These are phyloP conservation scores for Glaucidium brasilianum DNA, from an alignment of 2,113 vertebrate genomes.

Conservation along the genomic window DNA sequence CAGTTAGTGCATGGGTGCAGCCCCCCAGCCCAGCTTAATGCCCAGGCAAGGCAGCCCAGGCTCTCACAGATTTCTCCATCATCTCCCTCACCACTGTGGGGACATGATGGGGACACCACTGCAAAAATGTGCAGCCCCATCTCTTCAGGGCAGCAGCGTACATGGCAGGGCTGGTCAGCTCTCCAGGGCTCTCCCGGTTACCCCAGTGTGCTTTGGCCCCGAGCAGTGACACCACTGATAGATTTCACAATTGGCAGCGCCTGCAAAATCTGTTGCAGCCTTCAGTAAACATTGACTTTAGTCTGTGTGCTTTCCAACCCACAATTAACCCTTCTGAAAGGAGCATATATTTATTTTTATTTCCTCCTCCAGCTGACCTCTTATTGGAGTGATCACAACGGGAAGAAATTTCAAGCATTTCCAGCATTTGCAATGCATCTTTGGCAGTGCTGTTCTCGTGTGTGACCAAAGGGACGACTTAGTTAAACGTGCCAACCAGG, in stretches of 20 bases:
- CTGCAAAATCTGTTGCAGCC: background rate
- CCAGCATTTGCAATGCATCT: background rate
- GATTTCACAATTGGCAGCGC: background rate
- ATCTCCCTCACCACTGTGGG: rapidly evolving
- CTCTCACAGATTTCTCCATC: background rate
- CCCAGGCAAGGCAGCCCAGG: background rate
- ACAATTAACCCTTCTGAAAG: background rate
- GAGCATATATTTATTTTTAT: background rate
- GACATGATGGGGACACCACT: background rate
- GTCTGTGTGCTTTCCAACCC: background rate
- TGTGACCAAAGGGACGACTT: background rate
- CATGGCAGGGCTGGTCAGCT: rapidly evolving
- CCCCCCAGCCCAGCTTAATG: background rate
- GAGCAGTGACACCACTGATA: rapidly evolving
- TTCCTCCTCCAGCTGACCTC: background rate
- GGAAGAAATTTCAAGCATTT: background rate
- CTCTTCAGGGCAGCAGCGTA: background rate
- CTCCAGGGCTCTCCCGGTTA: background rate
- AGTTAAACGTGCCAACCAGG: background rate
- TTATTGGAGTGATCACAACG: background rate
- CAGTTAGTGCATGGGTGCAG: background rate
- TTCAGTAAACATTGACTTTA: background rate
- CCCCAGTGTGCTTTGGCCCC: background rate
- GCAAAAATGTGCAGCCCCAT: background rate
- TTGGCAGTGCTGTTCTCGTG: background rate